A percentile compares a stretch with the other conserved stretches of the same genome.
These are phyloP conservation scores for Channa argus DNA, from an alignment of 2,113 vertebrate genomes.

Conservation along the genomic window DNA sequence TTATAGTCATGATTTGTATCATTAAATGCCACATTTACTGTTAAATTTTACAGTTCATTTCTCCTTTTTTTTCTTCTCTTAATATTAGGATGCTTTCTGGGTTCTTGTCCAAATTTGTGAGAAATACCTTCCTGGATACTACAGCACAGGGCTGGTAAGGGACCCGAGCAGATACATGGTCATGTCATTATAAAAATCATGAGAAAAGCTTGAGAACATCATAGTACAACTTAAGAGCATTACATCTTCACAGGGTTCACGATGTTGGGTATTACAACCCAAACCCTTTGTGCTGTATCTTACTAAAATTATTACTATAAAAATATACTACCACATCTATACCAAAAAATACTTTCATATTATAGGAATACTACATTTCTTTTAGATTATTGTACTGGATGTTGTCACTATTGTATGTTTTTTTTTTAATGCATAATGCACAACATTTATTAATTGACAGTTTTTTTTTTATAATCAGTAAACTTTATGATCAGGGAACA, in stretches of 20 bases:
- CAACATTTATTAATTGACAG: not conserved
- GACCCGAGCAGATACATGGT: no score
- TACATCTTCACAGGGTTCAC: slow-evolving; percentile 5
- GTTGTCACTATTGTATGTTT: not conserved
- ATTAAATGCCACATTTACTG: not conserved
- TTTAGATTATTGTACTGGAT: not conserved
- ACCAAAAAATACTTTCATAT: not conserved
- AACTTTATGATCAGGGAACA: no score
- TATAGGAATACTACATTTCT: not conserved
- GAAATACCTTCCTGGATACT: slow-evolving; percentile 88
- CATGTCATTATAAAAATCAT: slow-evolving; percentile 31
- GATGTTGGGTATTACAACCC: slow-evolving; percentile 15
- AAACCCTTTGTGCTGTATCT: not conserved
- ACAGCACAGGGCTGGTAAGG: slow-evolving; percentile 85
- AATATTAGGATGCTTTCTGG: slow-evolving; percentile 85
- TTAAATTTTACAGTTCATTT: no score
- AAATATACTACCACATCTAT: no score
- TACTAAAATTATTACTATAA: not conserved
- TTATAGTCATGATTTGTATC: not conserved
- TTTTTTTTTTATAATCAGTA: no score
- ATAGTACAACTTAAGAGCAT: not conserved
- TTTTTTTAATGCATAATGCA: no score
- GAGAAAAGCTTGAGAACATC: not conserved
- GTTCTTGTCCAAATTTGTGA: slow-evolving; percentile 87
- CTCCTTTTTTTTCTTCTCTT: not conserved